Conservation (phyloP, 2,888 invertebrate genomes). For the Eupithecia insigniata region DNA sequence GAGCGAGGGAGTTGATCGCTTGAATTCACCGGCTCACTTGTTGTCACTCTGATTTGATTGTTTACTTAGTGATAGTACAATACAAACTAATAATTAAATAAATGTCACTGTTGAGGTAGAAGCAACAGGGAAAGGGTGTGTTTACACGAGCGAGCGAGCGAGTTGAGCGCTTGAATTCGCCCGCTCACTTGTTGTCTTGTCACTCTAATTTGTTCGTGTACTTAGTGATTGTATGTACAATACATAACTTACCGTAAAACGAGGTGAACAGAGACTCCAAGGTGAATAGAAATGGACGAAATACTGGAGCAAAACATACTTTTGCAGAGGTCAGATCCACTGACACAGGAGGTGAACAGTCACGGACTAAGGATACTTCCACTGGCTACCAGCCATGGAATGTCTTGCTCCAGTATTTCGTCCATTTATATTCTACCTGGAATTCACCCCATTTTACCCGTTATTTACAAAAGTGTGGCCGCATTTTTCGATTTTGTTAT, state of each 20-base stretch:
- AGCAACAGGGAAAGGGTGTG: constrained; percentile 16
- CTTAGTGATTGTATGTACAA: not conserved
- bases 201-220: not conserved
- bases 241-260: too few species aligned
- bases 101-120: constrained; percentile 23
- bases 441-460: too few species aligned
- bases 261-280: too few species aligned
- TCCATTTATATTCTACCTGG: too few species aligned
- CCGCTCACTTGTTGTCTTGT: not conserved
- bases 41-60: not conserved
- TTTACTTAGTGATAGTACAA: not conserved
- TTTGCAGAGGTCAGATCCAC: too few species aligned
- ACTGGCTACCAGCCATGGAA: too few species aligned
- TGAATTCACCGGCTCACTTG: not conserved
- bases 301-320: too few species aligned
- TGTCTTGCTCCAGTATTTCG: too few species aligned
- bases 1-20: constrained; percentile 5
- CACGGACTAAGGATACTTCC: too few species aligned
- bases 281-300: too few species aligned
- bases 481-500: not conserved
- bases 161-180: not conserved
- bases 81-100: not conserved
- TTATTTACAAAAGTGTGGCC: too few species aligned
- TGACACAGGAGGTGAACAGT: too few species aligned
- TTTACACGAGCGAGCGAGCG: constrained; percentile 17